These are phyloP conservation scores for Brenthis hecate DNA, from an alignment of 2,888 invertebrate genomes.

Conservation along the genomic window DNA sequence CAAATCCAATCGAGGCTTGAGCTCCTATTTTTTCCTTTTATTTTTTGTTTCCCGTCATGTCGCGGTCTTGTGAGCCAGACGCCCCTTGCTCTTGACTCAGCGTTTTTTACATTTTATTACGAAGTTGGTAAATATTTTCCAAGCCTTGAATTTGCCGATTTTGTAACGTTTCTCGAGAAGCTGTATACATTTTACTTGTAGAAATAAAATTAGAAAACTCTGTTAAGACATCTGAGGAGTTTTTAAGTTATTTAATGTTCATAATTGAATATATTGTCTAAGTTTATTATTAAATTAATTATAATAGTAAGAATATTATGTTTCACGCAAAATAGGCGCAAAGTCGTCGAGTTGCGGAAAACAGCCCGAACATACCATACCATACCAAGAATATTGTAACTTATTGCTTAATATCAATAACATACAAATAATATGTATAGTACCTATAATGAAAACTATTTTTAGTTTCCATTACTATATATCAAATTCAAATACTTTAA, in stretches of 20 bases:
- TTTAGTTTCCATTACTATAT: too few species aligned
- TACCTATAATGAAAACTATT: too few species aligned
- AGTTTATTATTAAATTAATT: too few species aligned
- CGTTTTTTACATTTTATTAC: conserved; percentile 78
- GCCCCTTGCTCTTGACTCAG: conserved; percentile 79
- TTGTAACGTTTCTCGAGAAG: conserved; percentile 51
- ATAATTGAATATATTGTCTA: too few species aligned
- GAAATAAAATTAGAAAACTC: conserved; percentile 20
- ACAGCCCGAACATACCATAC: too few species aligned
- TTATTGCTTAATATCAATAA: too few species aligned
- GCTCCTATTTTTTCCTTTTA: conserved; percentile 66
- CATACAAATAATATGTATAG: too few species aligned
- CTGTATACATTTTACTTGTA: conserved; percentile 41
- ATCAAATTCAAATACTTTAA: too few species aligned
- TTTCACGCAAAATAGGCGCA: too few species aligned
- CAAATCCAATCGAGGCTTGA: conserved; percentile 76
- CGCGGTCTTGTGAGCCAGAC: conserved; percentile 77
- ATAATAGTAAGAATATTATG: too few species aligned
- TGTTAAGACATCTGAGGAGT: not conserved
- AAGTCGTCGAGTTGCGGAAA: too few species aligned
- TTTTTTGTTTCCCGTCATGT: conserved; percentile 74
- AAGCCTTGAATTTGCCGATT: conserved; percentile 65
- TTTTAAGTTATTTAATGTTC: not conserved
- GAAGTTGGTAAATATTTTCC: conserved; percentile 78
- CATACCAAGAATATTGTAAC: too few species aligned